These are phyloP conservation scores for Myiothlypis coronata DNA, from an alignment of 2,797 vertebrate genomes.

Conservation along the genomic window DNA sequence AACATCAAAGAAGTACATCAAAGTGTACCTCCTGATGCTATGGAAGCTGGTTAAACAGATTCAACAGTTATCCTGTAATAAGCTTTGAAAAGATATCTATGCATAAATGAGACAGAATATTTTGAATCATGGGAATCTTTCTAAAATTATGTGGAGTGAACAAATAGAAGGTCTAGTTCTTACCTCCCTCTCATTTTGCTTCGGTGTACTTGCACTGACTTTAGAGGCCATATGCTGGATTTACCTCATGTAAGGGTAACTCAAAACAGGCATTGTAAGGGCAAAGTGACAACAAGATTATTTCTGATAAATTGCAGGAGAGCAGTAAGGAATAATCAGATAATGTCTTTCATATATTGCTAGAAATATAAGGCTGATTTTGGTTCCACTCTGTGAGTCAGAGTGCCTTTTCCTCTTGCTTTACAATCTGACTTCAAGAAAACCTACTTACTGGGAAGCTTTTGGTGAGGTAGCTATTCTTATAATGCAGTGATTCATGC, in stretches of 20 bases:
- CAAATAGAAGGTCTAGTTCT: background rate
- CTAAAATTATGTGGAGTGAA: background rate
- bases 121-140: background rate
- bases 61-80: conserved; percentile 38
- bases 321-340: background rate
- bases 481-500: conserved; percentile 38
- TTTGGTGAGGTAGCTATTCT: conserved; percentile 32
- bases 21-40: conserved; percentile 2
- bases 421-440: conserved; percentile 4
- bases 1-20: conserved; percentile 50
- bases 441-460: background rate
- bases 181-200: background rate
- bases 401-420: background rate
- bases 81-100: conserved; percentile 19
- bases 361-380: background rate
- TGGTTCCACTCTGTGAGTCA: background rate
- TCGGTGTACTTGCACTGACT: background rate
- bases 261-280: background rate
- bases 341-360: background rate
- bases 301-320: background rate
- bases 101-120: conserved; percentile 22
- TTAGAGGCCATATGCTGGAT: background rate
- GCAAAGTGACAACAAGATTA: background rate
- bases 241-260: background rate
- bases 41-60: conserved; percentile 34